Conservation (phyloP, 2,888 invertebrate genomes). For the Ennomos erosarius region DNA sequence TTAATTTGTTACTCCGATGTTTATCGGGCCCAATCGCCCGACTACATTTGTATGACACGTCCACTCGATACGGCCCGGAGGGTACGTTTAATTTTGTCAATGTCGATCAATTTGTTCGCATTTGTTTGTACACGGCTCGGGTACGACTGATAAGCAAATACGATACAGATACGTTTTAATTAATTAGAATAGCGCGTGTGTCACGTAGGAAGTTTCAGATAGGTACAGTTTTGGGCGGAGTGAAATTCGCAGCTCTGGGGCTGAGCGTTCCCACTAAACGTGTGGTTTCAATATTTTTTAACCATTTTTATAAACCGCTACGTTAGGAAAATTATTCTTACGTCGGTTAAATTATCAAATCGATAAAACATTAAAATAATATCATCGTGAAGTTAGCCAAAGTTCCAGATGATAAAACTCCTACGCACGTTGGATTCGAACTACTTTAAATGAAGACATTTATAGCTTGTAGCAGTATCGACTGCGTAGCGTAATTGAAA, state of each 20-base stretch:
- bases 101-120: constrained; percentile 56
- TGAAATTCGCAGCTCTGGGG: not conserved
- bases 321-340: no score
- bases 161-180: constrained; percentile 31
- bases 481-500: no score
- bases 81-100: constrained; percentile 59
- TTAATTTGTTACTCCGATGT: constrained; percentile 74
- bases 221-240: not conserved
- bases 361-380: no score
- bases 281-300: no score
- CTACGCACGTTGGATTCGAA: no score
- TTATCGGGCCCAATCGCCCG: constrained; percentile 60
- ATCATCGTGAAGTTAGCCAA: no score
- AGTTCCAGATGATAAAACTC: no score
- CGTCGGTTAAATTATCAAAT: no score
- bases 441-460: no score
- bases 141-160: constrained; percentile 31
- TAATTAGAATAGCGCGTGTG: constrained; percentile 28
- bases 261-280: no score
- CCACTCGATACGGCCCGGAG: constrained; percentile 53
- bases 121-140: constrained; percentile 42
- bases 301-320: no score
- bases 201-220: constrained; percentile 21
- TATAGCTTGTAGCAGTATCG: no score
- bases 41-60: constrained; percentile 61